These are phyloP conservation scores for Danaus chrysippus DNA, from an alignment of 2,888 invertebrate species.

Conservation along the genomic window DNA sequence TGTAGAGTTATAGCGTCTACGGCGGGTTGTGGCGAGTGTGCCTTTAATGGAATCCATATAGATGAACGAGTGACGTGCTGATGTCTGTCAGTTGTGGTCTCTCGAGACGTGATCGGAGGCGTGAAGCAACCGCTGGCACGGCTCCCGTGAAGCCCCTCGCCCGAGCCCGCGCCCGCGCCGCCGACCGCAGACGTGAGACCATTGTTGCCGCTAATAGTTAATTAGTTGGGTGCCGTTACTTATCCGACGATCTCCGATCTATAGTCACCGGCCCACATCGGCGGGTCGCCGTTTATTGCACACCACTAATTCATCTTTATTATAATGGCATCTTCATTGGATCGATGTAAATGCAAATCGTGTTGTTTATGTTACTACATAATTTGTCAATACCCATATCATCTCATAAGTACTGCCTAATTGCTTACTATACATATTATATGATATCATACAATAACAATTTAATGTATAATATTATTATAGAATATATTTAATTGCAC, in stretches of 20 bases:
- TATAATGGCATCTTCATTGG: neutral
- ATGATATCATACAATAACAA: too few species aligned
- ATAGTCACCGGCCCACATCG: conserved; percentile 58
- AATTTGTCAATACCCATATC: neutral
- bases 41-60: conserved; percentile 2
- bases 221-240: conserved; percentile 74
- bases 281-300: conserved; percentile 48
- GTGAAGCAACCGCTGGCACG: conserved; percentile 3
- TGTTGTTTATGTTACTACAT: neutral
- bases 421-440: too few species aligned
- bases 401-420: too few species aligned
- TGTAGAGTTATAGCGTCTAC: neutral
- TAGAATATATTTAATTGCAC: conserved; percentile 1
- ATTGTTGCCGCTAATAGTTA: conserved; percentile 75
- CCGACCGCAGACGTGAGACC: conserved; percentile 57
- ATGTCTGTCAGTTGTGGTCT: conserved; percentile 5
- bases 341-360: neutral
- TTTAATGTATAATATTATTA: neutral
- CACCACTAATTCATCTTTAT: conserved; percentile 29
- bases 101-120: conserved; percentile 41
- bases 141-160: conserved; percentile 39
- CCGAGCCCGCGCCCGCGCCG: conserved; percentile 1
- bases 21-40: neutral
- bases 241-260: conserved; percentile 54
- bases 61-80: conserved; percentile 9